Evolutionary conservation across 92 coral and sea anemone species (phyloP).

Genomic region (Epizoanthus rinbou): DNA sequence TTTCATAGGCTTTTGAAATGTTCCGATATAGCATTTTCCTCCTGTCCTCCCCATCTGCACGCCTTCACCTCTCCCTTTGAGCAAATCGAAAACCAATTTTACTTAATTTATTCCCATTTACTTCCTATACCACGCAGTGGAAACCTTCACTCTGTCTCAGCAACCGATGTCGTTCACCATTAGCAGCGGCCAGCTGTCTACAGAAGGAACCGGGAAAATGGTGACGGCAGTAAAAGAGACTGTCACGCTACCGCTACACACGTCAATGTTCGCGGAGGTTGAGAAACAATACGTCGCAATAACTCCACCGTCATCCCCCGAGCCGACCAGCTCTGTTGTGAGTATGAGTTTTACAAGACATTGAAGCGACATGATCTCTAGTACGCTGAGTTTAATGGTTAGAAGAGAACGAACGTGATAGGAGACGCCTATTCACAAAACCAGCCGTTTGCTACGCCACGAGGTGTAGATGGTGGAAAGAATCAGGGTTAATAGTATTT

Average conservation of each 20-base stretch:
- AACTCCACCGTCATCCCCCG: conserved; percentile 97
- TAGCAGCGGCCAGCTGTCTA: conserved; percentile 31
- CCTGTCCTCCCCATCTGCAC: too few relatives aligned
- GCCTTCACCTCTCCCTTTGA: too few relatives aligned
- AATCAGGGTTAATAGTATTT: conserved; percentile 2
- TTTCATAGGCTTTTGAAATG: too few relatives aligned
- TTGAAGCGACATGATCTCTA: conserved; percentile 12
- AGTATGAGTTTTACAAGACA: conserved; percentile 40
- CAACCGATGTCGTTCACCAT: conserved; percentile 14
- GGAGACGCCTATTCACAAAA: neutral
- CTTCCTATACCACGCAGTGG: neutral
- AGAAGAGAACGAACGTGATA: neutral
- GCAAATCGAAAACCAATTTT: too few relatives aligned
- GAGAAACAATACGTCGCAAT: conserved; percentile 97
- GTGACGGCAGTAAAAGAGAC: conserved; percentile 84
- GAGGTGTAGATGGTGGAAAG: neutral
- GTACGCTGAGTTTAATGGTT: neutral
- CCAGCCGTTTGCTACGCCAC: conserved; percentile 16
- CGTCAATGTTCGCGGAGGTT: conserved; percentile 86
- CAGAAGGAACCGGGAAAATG: conserved; percentile 52
- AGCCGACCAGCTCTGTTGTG: conserved; percentile 73
- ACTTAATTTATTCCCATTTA: too few relatives aligned
- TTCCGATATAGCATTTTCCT: too few relatives aligned
- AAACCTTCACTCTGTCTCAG: conserved; percentile 15
- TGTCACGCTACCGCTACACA: conserved; percentile 65